These are phyloP conservation scores for Centruroides vittatus DNA, from an alignment of 1,140 invertebrate species.

Conservation along the genomic window DNA sequence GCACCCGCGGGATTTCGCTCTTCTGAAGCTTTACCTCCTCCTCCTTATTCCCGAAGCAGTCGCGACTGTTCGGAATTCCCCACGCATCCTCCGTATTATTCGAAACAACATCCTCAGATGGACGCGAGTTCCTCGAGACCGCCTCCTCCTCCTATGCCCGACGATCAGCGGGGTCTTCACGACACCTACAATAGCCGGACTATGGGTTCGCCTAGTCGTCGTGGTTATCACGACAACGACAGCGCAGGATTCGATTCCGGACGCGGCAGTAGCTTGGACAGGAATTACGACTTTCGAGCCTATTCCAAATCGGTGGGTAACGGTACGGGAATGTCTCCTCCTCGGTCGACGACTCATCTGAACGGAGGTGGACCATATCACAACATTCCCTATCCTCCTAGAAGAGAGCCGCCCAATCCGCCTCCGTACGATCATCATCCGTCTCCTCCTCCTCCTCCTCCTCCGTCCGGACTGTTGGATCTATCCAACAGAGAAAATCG, in stretches of 20 bases:
- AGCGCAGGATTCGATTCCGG: constrained; percentile 33
- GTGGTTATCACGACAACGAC: constrained; percentile 17
- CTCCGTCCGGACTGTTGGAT: constrained; percentile 41
- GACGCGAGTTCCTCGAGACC: background rate
- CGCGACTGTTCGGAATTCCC: constrained; percentile 8
- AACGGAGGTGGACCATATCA: constrained; percentile 18
- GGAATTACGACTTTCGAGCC: constrained; percentile 12
- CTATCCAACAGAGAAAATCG: constrained; percentile 64
- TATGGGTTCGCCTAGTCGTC: background rate
- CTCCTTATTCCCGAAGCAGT: constrained; percentile 5
- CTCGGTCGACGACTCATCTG: constrained; percentile 1
- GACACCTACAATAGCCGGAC: background rate
- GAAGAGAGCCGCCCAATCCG: constrained; percentile 3
- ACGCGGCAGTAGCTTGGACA: constrained; percentile 33
- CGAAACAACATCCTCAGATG: background rate
- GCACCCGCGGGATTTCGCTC: background rate
- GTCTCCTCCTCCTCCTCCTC: constrained; percentile 17
- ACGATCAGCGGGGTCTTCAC: background rate
- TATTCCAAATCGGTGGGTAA: constrained; percentile 1
- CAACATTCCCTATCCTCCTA: constrained; percentile 17
- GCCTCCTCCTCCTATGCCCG: background rate
- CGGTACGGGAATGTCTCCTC: background rate
- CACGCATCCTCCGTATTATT: constrained; percentile 9
- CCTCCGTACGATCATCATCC: constrained; percentile 12
- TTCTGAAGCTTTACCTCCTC: constrained; percentile 9